These are phyloP conservation scores for Xyrichtys novacula DNA, from an alignment of 2,797 vertebrate genomes.

Conservation along the genomic window DNA sequence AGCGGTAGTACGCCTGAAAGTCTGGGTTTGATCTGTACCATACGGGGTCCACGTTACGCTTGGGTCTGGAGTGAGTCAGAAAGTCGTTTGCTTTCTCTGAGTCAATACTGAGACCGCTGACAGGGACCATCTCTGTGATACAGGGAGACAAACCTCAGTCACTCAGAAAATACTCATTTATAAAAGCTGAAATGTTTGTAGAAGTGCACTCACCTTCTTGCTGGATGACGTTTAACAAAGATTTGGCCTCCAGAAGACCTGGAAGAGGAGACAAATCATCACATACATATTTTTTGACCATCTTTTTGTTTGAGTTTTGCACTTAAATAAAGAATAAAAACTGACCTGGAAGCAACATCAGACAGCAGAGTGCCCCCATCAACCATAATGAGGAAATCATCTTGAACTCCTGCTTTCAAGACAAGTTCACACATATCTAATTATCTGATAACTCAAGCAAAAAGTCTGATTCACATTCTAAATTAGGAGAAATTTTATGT, in stretches of 20 bases:
- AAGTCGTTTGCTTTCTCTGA: conserved; percentile 79
- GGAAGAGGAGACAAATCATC: conserved; percentile 18
- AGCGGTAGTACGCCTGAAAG: conserved; percentile 88
- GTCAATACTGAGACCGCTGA: conserved; percentile 63
- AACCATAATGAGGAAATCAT: conserved; percentile 73
- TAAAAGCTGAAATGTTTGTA: too few species aligned
- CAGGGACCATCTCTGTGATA: conserved; percentile 73
- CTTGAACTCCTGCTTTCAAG: conserved; percentile 58
- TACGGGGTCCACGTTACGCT: conserved; percentile 78
- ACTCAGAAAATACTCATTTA: background rate
- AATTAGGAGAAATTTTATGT: too few species aligned
- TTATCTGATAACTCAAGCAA: too few species aligned
- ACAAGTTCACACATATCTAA: background rate
- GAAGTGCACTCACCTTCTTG: conserved; percentile 74
- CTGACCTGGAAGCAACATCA: conserved; percentile 77
- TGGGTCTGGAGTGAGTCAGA: conserved; percentile 78
- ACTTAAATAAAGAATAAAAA: background rate
- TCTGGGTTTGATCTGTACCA: conserved; percentile 86
- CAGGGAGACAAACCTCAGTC: background rate
- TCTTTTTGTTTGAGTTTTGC: background rate
- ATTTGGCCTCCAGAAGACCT: conserved; percentile 82
- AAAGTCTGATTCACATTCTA: too few species aligned
- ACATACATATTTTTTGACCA: background rate
- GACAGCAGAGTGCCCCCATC: conserved; percentile 65
- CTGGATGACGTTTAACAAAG: conserved; percentile 74